These are phyloP conservation scores for Lycaon pictus DNA, from an alignment of 2,113 vertebrate genomes.

Conservation along the genomic window DNA sequence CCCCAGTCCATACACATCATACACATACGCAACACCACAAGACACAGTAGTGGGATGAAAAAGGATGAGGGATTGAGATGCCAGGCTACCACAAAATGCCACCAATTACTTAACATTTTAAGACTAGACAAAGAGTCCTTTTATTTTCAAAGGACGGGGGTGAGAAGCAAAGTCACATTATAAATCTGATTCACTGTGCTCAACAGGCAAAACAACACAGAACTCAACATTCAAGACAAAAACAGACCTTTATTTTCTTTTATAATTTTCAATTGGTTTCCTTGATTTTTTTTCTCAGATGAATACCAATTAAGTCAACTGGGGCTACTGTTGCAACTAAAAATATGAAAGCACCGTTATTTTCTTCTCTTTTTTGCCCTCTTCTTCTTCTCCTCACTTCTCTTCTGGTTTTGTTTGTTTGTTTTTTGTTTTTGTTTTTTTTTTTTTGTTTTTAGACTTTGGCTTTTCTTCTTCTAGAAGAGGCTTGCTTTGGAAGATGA, in stretches of 20 bases:
- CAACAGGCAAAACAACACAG: constrained; percentile 82
- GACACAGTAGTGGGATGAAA: constrained; percentile 61
- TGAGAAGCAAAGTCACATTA: constrained; percentile 60
- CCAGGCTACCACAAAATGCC: constrained; percentile 72
- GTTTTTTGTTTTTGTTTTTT: neutral
- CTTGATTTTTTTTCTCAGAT: constrained; percentile 67
- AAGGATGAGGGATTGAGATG: constrained; percentile 70
- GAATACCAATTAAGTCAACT: constrained; percentile 73
- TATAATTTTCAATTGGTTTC: constrained; percentile 77
- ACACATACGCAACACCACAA: constrained; percentile 72
- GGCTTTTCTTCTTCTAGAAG: constrained; percentile 78
- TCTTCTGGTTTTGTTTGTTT: constrained; percentile 46
- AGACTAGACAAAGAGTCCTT: constrained; percentile 78
- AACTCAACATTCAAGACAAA: constrained; percentile 84
- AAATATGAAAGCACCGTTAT: constrained; percentile 71
- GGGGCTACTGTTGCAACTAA: constrained; percentile 58
- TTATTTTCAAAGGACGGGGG: constrained; percentile 60
- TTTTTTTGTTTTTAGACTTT: constrained; percentile 36
- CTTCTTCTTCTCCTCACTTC: constrained; percentile 66
- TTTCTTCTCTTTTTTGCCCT: constrained; percentile 64
- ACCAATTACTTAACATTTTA: constrained; percentile 54
- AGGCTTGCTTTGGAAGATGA: constrained; percentile 68
- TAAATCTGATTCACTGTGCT: constrained; percentile 74
- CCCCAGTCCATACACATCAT: constrained; percentile 17
- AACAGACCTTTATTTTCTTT: constrained; percentile 82